phyloP scores from a whole-genome alignment of 2,113 vertebrate genomes.

The Epinephelus cyanopodus region DNA sequence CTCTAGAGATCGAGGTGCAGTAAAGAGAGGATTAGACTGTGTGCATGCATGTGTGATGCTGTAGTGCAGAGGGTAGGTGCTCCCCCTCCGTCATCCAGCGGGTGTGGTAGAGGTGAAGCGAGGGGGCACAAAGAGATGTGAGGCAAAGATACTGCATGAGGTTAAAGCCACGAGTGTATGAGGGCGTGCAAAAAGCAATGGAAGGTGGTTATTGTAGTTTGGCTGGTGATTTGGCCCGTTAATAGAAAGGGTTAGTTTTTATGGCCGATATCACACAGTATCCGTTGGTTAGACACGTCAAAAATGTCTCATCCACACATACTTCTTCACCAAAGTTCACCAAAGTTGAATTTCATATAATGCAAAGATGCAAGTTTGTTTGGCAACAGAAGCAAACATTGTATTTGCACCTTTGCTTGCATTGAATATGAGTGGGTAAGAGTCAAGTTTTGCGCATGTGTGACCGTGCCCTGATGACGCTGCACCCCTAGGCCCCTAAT shows the following conservation, averaged over 20 bases:
- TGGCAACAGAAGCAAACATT: too few species aligned
- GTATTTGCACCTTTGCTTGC: too few species aligned
- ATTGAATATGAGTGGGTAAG: too few species aligned
- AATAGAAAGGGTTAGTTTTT: background rate
- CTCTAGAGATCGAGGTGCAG: conserved; percentile 88
- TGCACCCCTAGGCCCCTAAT: too few species aligned
- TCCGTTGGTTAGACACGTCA: too few species aligned
- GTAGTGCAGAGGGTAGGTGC: background rate
- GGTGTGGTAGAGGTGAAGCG: background rate
- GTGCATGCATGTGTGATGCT: background rate
- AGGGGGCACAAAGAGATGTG: background rate
- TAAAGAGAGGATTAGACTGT: background rate
- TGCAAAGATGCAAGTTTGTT: too few species aligned
- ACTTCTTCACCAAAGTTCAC: too few species aligned
- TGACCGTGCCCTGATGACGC: too few species aligned
- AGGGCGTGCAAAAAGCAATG: background rate
- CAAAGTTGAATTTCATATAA: too few species aligned
- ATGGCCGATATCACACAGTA: too few species aligned
- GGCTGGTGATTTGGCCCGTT: background rate
- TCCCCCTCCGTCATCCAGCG: background rate
- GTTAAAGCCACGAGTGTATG: background rate
- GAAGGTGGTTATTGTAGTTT: background rate
- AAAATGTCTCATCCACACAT: too few species aligned
- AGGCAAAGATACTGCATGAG: background rate
- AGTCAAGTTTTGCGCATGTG: too few species aligned